Evolutionary conservation across 2,113 vertebrate genomes (phyloP), one percentile per base, ranked within the genome.

Genomic region (Zapornia atra): DNA sequence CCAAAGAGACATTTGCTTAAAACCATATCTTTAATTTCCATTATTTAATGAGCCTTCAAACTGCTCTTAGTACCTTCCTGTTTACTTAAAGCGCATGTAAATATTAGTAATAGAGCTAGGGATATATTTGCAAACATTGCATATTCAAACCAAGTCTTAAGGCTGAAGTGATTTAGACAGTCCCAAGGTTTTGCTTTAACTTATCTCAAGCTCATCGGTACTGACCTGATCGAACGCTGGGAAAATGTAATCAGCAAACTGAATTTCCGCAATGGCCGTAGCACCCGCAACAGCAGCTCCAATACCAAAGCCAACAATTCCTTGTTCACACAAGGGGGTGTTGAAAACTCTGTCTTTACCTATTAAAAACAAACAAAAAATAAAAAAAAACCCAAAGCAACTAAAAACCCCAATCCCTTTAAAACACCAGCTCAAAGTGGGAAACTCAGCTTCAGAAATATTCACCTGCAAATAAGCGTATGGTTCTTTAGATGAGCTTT

Each of bases 301-400:
- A 63, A 99, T 99, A 92, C 99, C 99, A 97, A 99, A 99, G 92
- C 99, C 99, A 97, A 99, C 99, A 92, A 99, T 99, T 88, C 99
- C 99, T 97, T 99, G 99, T 96, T 99, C 99, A 98, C 99, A 99
- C 65, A 99, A 97, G 1, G 99, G 99, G 9, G 99, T 99, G 97
- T 99, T 99, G 97, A 99, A 99, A 94, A 99, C 99, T 97, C 99
- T 97, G 64, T 99, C 99, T 97, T 99, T 99, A 92, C 99, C 99
- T 99, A 86, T 18, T 44, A 82, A 89, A 71, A 19, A 82, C 84
- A 79, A 4, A 83, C 40, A 6, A 76, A 92, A 71, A 38, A 38
- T 11, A 66, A 4, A 72, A 69, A 2, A 60, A 76, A 34, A 44
- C 15, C 7, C 17, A 18, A 46, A 46, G 44, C 15, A 51, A 54